Evolutionary conservation across 2,113 vertebrate species (phyloP).

Genomic region (Daubentonia madagascariensis): DNA sequence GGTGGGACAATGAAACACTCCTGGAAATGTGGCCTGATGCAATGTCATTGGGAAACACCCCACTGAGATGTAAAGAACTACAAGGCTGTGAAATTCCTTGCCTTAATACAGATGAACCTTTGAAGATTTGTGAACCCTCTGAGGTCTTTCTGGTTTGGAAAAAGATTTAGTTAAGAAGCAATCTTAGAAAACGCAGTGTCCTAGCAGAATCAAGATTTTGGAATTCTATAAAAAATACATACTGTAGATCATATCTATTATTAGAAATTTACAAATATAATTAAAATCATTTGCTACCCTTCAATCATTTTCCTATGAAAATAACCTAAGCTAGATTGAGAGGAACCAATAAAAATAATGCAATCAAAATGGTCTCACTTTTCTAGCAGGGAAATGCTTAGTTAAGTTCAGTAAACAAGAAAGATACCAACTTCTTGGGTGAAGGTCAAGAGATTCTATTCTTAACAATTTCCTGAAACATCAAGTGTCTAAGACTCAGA

Average conservation of each 20-base stretch:
- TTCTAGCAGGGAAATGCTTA: neutral
- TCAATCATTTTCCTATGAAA: neutral
- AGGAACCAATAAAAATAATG: neutral
- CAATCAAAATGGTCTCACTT: neutral
- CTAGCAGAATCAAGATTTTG: neutral
- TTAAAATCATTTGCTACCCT: neutral
- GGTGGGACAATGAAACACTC: neutral
- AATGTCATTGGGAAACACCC: neutral
- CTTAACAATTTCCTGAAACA: neutral
- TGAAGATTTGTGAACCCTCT: neutral
- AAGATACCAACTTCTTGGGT: neutral
- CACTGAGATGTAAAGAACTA: neutral
- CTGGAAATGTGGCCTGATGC: neutral
- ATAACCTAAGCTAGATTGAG: neutral
- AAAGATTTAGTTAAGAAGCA: neutral
- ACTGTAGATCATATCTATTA: neutral
- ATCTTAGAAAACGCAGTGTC: neutral
- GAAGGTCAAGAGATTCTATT: neutral
- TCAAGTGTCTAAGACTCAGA: neutral
- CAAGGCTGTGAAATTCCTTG: neutral
- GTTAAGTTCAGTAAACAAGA: neutral
- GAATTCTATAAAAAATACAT: neutral
- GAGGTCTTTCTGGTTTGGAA: neutral
- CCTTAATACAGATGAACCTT: neutral
- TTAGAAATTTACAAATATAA: slow-evolving; percentile 13